Evolutionary conservation across 2,888 invertebrate genomes (phyloP).

Genomic region (Caenorhabditis sp.): DNA sequence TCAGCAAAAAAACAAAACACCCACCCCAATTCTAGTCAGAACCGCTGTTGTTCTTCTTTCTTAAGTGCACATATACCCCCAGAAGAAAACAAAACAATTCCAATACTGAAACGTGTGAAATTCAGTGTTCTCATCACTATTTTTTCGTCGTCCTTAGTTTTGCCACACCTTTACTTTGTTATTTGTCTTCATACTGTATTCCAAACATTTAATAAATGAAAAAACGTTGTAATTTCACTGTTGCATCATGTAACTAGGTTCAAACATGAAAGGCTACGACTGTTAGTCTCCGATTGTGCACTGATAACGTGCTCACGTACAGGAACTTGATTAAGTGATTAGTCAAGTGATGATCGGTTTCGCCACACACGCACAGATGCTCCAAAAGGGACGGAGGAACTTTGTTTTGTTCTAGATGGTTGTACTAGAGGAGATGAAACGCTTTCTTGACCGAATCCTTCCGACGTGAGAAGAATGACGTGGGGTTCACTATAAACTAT

Average conservation of each 20-base stretch:
- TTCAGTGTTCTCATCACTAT: conserved; percentile 43
- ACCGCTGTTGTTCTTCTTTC: background rate
- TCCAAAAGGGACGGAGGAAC: too few relatives aligned
- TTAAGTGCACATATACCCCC: conserved; percentile 10
- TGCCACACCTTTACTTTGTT: conserved; percentile 7
- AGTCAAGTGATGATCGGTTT: conserved; percentile 32
- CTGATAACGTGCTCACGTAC: conserved; percentile 50
- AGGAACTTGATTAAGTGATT: conserved; percentile 19
- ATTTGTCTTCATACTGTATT: background rate
- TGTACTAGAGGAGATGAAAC: too few relatives aligned
- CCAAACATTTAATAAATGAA: conserved; percentile 1
- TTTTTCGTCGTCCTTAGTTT: background rate
- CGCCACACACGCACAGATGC: conserved; percentile 13
- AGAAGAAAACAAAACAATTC: conserved; percentile 32
- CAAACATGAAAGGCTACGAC: conserved; percentile 39
- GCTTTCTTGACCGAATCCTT: background rate
- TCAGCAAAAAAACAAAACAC: conserved; percentile 47
- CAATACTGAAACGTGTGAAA: conserved; percentile 51
- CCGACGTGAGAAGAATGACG: background rate
- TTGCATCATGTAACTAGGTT: conserved; percentile 18
- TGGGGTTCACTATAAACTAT: background rate
- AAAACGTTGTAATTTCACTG: background rate
- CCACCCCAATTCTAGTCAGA: conserved; percentile 41
- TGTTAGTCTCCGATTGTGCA: conserved; percentile 26
- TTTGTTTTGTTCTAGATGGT: too few relatives aligned